These are phyloP conservation scores for Hyperoplus lanceolatus DNA, from an alignment of 2,797 vertebrate genomes.

Conservation along the genomic window DNA sequence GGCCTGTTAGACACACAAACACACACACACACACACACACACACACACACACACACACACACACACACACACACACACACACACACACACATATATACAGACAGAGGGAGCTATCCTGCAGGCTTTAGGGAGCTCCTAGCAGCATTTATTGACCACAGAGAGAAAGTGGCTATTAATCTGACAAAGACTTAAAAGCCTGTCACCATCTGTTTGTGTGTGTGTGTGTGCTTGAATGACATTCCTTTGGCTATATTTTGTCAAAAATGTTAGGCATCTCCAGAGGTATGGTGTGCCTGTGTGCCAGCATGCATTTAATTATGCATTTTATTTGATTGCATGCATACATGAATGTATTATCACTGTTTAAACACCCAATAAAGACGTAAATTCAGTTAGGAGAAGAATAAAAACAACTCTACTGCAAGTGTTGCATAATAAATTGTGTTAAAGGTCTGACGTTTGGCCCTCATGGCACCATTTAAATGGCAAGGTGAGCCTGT, in stretches of 20 bases:
- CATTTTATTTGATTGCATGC: slow-evolving; percentile 5
- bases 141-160: slow-evolving; percentile 81
- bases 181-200: slow-evolving; percentile 79
- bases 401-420: neutral
- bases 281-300: neutral
- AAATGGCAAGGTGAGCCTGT: slow-evolving; percentile 55
- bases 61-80: slow-evolving; percentile 18
- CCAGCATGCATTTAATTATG: neutral
- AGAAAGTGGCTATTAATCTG: slow-evolving; percentile 80
- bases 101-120: slow-evolving; percentile 53
- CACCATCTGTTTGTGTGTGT: slow-evolving; percentile 48
- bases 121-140: slow-evolving; percentile 77
- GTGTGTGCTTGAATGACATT: slow-evolving; percentile 47
- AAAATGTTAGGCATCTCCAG: neutral
- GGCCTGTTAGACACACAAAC: slow-evolving; percentile 68
- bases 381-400: slow-evolving; percentile 1
- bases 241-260: slow-evolving; percentile 1
- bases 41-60: slow-evolving; percentile 27
- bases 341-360: neutral
- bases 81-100: slow-evolving; percentile 21
- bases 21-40: slow-evolving; percentile 2
- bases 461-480: slow-evolving; percentile 50
- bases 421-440: slow-evolving; percentile 40
- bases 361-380: slow-evolving; percentile 28
- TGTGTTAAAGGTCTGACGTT: slow-evolving; percentile 44